Evolutionary conservation across 2,113 vertebrate genomes (phyloP).

Genomic region (Sterrhoptilus dennistouni): DNA sequence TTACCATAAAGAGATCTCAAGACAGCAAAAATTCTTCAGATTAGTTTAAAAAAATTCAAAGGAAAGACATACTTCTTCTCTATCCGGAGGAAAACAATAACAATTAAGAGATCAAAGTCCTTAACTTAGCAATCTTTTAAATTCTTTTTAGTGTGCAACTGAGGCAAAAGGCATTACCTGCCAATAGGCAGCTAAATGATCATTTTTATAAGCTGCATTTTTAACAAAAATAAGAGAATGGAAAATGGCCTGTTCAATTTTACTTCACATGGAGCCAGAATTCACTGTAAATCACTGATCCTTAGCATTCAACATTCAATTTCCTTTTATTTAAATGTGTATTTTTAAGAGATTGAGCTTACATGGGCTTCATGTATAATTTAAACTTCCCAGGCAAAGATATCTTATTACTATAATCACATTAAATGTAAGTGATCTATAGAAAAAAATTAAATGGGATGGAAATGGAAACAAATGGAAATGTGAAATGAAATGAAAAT

Average conservation of each 20-base stretch:
- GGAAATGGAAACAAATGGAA: neutral
- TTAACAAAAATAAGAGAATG: neutral
- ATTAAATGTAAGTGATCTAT: neutral
- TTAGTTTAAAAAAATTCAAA: neutral
- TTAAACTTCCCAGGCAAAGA: neutral
- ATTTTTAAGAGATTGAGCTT: neutral
- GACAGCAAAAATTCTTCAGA: neutral
- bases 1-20: neutral
- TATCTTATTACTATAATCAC: neutral
- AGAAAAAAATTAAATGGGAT: neutral
- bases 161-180: neutral
- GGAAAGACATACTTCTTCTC: neutral
- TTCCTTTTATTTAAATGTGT: neutral
- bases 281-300: neutral
- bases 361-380: neutral
- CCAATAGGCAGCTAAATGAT: neutral
- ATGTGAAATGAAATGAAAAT: neutral
- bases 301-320: neutral
- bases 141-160: accelerated
- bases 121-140: neutral
- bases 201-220: neutral
- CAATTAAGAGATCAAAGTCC: neutral
- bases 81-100: neutral
- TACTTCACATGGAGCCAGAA: neutral
- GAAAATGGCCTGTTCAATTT: neutral